phyloP scores from a whole-genome alignment of 2,113 vertebrate genomes.

The Alethe diademata region DNA sequence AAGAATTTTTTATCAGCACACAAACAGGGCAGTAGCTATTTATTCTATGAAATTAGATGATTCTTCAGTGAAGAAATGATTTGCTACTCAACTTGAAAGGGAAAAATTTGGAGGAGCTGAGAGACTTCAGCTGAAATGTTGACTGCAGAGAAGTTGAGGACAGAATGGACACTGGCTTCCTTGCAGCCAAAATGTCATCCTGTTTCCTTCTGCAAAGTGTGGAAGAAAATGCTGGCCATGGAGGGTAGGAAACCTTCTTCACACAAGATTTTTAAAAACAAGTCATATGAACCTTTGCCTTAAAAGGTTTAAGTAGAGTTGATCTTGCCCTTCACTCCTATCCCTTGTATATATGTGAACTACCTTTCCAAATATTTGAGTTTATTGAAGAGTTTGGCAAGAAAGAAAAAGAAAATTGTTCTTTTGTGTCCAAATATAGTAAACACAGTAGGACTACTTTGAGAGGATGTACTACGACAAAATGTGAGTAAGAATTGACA shows the following conservation, averaged over 20 bases:
- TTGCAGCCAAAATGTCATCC: background rate
- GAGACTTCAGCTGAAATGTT: background rate
- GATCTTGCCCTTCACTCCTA: background rate
- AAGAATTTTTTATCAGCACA: background rate
- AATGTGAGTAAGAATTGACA: background rate
- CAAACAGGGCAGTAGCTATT: background rate
- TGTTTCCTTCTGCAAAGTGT: background rate
- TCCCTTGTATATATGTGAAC: background rate
- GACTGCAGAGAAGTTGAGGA: background rate
- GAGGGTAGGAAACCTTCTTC: background rate
- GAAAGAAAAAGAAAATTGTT: background rate
- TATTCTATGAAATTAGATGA: background rate
- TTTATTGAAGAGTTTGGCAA: background rate
- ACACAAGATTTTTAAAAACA: background rate
- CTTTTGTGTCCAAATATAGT: background rate
- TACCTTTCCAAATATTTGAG: background rate
- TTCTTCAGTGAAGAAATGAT: background rate
- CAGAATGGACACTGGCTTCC: background rate
- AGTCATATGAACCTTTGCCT: background rate
- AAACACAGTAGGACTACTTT: background rate
- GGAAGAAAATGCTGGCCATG: background rate
- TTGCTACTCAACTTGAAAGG: background rate
- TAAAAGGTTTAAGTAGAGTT: background rate
- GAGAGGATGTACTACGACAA: background rate
- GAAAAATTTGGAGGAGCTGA: background rate